Evolutionary conservation across 1,140 invertebrate species (phyloP).

Genomic region (Myzus persicae): DNA sequence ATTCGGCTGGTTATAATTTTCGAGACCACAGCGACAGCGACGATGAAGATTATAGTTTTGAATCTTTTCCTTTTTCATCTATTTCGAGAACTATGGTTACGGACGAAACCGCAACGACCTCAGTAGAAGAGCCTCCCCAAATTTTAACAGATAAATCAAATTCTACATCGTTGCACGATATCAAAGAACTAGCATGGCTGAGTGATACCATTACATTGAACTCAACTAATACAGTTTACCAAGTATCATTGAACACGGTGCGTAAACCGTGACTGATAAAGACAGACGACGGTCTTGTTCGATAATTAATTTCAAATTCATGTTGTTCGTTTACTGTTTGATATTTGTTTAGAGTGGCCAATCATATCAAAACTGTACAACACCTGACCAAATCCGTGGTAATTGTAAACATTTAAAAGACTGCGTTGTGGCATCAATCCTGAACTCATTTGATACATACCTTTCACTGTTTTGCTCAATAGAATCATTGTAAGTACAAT

Average conservation of each 20-base stretch:
- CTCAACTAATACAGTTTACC: background rate
- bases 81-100: background rate
- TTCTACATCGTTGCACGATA: background rate
- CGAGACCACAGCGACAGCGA: too few species aligned
- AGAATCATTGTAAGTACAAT: background rate
- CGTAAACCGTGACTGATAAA: background rate
- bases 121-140: background rate
- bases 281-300: too few species aligned
- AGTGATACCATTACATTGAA: slow-evolving; percentile 11
- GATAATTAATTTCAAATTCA: background rate
- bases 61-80: background rate
- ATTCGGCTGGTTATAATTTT: background rate
- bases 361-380: slow-evolving; percentile 36
- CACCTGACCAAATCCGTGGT: background rate
- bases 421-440: slow-evolving; percentile 14
- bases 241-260: slow-evolving; percentile 47
- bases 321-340: background rate
- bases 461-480: slow-evolving; percentile 38
- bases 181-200: slow-evolving; percentile 17
- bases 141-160: background rate
- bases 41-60: background rate
- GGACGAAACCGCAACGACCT: too few species aligned
- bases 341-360: slow-evolving; percentile 29
- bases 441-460: slow-evolving; percentile 18
- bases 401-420: slow-evolving; percentile 51